Conservation (phyloP, 1,140 invertebrate species). For the Dreissena polymorpha region DNA sequence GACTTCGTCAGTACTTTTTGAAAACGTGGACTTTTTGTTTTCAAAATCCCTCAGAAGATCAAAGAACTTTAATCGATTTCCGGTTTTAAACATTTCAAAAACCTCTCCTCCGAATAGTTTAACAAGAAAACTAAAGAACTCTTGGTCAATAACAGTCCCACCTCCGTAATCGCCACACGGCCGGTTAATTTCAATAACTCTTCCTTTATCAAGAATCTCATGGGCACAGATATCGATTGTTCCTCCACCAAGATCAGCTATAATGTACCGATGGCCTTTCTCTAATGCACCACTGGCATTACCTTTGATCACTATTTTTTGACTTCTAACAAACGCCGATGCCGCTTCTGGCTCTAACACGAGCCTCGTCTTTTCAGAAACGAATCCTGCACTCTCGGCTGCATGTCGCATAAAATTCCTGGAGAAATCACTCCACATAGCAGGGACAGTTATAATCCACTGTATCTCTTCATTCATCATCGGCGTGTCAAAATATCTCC, state of each 20-base stretch:
- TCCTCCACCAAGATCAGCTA: slow-evolving; percentile 53
- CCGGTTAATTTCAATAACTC: neutral
- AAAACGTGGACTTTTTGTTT: slow-evolving; percentile 7
- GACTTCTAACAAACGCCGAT: slow-evolving; percentile 48
- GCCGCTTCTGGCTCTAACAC: slow-evolving; percentile 60
- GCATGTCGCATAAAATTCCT: slow-evolving; percentile 51
- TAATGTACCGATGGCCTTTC: slow-evolving; percentile 45
- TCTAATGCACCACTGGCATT: neutral
- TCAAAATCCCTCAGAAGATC: slow-evolving; percentile 25
- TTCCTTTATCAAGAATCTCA: slow-evolving; percentile 5
- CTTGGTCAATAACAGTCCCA: slow-evolving; percentile 5
- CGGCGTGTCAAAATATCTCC: neutral
- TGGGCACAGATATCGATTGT: slow-evolving; percentile 15
- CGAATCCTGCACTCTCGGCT: slow-evolving; percentile 51
- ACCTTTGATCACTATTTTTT: neutral
- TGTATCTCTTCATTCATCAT: slow-evolving; percentile 28
- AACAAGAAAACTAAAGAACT: slow-evolving; percentile 2
- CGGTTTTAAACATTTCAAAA: slow-evolving; percentile 6
- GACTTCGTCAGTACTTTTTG: neutral
- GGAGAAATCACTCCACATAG: slow-evolving; percentile 49
- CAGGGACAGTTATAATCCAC: slow-evolving; percentile 52
- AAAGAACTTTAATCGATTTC: neutral
- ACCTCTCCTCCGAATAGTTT: slow-evolving; percentile 12
- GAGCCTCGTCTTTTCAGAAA: slow-evolving; percentile 19
- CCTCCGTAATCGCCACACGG: neutral